Percentiles rank a stretch among this genome's conserved stretches.
phyloP scores from a whole-genome alignment of 2,797 vertebrate genomes.

The Characodon lateralis region DNA sequence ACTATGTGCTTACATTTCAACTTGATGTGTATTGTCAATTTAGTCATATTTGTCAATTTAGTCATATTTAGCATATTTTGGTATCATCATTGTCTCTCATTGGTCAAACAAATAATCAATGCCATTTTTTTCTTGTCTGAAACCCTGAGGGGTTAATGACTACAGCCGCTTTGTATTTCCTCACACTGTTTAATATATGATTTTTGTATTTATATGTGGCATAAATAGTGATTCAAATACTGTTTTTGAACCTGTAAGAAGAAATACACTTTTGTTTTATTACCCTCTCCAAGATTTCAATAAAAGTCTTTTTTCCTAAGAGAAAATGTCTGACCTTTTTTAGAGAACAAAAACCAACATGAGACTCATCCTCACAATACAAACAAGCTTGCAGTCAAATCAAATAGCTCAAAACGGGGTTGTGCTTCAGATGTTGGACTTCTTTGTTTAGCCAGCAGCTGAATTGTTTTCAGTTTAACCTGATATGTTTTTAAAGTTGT shows the following conservation, averaged over 20 bases:
- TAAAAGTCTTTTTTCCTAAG: conserved; percentile 40
- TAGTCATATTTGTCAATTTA: background rate
- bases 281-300: conserved; percentile 43
- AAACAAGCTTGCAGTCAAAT: conserved; percentile 19
- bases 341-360: background rate
- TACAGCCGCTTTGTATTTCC: conserved; percentile 27
- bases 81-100: background rate
- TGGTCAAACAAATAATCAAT: conserved; percentile 33
- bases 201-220: background rate
- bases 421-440: conserved; percentile 1
- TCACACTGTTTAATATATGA: background rate
- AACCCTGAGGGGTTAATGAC: conserved; percentile 3
- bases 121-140: conserved; percentile 4
- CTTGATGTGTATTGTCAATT: background rate
- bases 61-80: background rate
- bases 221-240: background rate
- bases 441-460: conserved; percentile 31
- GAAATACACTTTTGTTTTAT: conserved; percentile 6
- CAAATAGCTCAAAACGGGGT: conserved; percentile 13
- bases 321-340: background rate
- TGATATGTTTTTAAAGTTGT: background rate
- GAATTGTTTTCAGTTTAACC: conserved; percentile 8
- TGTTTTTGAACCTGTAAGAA: background rate
- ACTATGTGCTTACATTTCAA: background rate
- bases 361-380: background rate